Evolutionary conservation across 2,888 invertebrate species (phyloP).

Genomic region (Tortricodes alternella): DNA sequence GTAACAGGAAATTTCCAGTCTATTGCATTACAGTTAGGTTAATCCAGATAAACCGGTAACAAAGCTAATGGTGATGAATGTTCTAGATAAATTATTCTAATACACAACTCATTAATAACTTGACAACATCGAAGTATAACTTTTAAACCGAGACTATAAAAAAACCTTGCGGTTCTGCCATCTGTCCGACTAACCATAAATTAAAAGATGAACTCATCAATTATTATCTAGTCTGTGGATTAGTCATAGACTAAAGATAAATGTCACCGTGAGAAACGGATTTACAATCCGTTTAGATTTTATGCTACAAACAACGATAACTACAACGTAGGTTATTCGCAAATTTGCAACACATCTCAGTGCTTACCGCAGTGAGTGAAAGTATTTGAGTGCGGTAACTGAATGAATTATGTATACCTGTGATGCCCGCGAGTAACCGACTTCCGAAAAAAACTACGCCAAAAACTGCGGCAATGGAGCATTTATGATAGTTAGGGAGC

Average conservation of each 20-base stretch:
- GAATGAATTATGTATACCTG: slow-evolving; percentile 53
- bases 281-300: neutral
- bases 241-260: slow-evolving; percentile 10
- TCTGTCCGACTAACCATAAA: slow-evolving; percentile 24
- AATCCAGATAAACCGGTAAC: slow-evolving; percentile 14
- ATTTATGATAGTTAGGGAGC: no score
- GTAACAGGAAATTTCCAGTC: neutral
- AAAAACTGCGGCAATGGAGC: slow-evolving; percentile 23
- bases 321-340: slow-evolving; percentile 8
- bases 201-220: slow-evolving; percentile 27
- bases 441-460: slow-evolving; percentile 50
- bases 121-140: neutral
- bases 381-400: slow-evolving; percentile 51
- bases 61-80: slow-evolving; percentile 16
- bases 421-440: slow-evolving; percentile 38
- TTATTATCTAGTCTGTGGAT: slow-evolving; percentile 25
- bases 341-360: slow-evolving; percentile 25
- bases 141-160: slow-evolving; percentile 15
- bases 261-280: neutral
- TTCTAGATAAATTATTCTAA: slow-evolving; percentile 12
- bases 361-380: slow-evolving; percentile 43
- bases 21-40: slow-evolving; percentile 5
- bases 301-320: no score
- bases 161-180: slow-evolving; percentile 26
- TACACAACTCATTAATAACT: slow-evolving; percentile 19